Evolutionary conservation across 1,140 invertebrate species (phyloP), one percentile per base, ranked within the genome.

Genomic region (Micrasema longulum): DNA sequence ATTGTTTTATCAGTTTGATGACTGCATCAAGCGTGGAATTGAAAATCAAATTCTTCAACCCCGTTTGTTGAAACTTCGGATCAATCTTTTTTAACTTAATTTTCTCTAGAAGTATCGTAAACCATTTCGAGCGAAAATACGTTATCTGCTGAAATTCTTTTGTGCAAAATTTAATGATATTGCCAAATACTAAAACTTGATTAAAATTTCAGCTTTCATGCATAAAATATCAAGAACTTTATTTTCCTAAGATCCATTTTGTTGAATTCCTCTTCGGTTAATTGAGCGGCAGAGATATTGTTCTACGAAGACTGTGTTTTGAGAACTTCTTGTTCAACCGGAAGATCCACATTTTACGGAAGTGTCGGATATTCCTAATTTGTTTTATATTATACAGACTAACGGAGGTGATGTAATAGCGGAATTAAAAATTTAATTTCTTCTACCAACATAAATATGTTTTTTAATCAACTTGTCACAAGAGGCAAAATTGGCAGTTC

Each of bases 141-240:
- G 7, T 31, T 22, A 52, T 52, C 48, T 52, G 7, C 18, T 20
- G 7, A 52, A 52, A 52, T 52, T 52, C 1, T 7, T 52, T 52
- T 22, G 3, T 23, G 16, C 20, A 23, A 52, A 52, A 52, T 52
- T 22, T 52, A 52, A 22, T 23, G 16, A 22, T 52, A 52, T 52
- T 52, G 16, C 48, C 18, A 23, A 52, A 52, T 12, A 52, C 48
- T 52, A 52, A 52, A 52, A 52, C 48, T 52, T 52, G 20, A 52
- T 52, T 12, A 52, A 52, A 52, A 22, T 52, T 52, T 20, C 11
- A 2, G 47, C 47, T 50, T 22, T 16, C 20, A 5, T 47, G 43
- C 12, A 47, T 1, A 22, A 11, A 20, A 11, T 52, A 22, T 52
- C 20, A 1, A 22, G 20, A 52, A 52, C 16, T 52, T 31, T 31